Evolutionary conservation across 2,113 vertebrate genomes (phyloP).

Genomic region (Sciurus niger): DNA sequence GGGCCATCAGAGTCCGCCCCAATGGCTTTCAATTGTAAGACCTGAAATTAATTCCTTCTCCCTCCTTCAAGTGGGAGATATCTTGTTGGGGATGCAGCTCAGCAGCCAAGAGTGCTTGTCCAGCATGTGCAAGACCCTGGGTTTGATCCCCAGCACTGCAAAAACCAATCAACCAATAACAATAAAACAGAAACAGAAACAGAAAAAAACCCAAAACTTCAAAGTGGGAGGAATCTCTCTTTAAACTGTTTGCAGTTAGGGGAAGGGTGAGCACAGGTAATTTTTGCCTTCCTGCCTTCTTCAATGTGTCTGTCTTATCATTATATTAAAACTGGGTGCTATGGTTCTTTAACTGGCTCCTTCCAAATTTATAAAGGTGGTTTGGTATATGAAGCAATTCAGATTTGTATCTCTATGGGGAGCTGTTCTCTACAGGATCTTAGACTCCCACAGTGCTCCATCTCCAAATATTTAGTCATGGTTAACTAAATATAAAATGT

Average conservation of each 20-base stretch:
- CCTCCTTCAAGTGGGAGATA: neutral
- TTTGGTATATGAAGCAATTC: neutral
- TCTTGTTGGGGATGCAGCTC: neutral
- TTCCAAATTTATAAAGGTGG: neutral
- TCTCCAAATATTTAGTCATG: neutral
- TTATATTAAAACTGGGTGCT: neutral
- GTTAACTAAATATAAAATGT: constrained; percentile 16
- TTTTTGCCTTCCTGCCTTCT: neutral
- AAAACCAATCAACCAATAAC: neutral
- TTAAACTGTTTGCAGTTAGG: no score
- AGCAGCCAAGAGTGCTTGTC: neutral
- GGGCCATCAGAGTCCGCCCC: no score
- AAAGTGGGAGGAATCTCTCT: neutral
- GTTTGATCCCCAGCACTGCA: neutral
- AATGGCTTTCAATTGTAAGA: neutral
- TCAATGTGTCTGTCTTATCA: neutral
- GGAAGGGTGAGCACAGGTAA: neutral
- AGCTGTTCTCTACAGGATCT: neutral
- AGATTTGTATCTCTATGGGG: neutral
- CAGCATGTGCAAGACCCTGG: neutral
- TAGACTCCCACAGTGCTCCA: neutral
- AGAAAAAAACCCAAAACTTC: neutral
- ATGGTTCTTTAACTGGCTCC: neutral
- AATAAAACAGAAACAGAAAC: no score
- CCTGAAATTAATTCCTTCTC: neutral